Evolutionary conservation across 2,797 vertebrate species (phyloP), one percentile per base, ranked within the genome.

Genomic region (Centroberyx gerrardi): DNA sequence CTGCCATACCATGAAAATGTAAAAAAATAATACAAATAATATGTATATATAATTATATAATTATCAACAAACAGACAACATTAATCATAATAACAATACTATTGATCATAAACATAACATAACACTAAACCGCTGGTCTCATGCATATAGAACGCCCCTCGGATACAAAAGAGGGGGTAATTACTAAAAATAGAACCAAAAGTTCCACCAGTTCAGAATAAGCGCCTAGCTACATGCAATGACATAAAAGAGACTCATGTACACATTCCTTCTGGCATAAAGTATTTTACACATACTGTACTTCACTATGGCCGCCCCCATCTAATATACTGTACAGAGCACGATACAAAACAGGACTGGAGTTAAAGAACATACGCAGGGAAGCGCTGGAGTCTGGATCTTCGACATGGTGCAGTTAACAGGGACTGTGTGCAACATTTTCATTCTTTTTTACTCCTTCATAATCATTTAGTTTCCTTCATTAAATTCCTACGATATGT

Each of bases 11-110:
- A 95, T 95, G 94, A 95, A 96, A 95, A 95, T 95, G 94, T 95
- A 96, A 95, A 95, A 96, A 95, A 95, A 96, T 95, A 95, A 95
- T 95, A 95, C 92, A 96, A 96, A 95, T 95, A 95, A 96, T 95
- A 95, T 95, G 94, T 95, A 94, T 95, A 94, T 96, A 95, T 94
- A 96, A 95, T 95, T 94, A 95, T 95, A 93, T 93, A 90, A 95
- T 94, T 95, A 95, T 96, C 94, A 95, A 95, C 93, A 95, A 95
- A 95, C 94, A 87, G 93, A 95, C 94, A 63, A 95, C 94, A 95
- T 93, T 94, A 93, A 95, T 94, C 89, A 92, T 92, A 92, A 94
- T 94, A 94, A 94, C 90, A 91, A 95, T 93, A 95, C 91, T 90
- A 93, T 89, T 93, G 89, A 94, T 92, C 80, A 85, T 87, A 83